Evolutionary conservation across 2,113 vertebrate species (phyloP), one percentile per base, ranked within the genome.

Genomic region (Passer montanus): DNA sequence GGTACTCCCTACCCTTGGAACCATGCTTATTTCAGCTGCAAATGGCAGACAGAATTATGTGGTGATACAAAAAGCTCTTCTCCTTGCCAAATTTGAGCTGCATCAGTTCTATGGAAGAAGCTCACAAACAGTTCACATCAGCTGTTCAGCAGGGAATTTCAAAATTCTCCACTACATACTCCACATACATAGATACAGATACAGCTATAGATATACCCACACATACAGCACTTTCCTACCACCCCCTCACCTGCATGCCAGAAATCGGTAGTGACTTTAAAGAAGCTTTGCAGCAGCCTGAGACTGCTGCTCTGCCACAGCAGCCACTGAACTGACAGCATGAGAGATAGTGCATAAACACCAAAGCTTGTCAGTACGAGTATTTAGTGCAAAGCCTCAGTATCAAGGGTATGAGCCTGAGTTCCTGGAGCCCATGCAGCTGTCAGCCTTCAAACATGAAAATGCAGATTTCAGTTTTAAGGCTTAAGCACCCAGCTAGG

Each of bases 321-420:
- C 72, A 90, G 79, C 67, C 82, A 11, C 52, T 41, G 83, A 84
- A 35, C 39, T 87, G 94, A 82, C 88, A 87, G 88, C 73, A 39
- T 49, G 55, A 86, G 4, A 88, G 88, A 72, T 15, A 69, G 68
- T 22, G 41, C 4, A 1, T 47, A 93, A 89, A 60, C 76, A 89
- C 2, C 6, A 90, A 49, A 79, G 85, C 95, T 72, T 79, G 80
- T 96, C 95, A 79, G 83, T 20, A 76, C 37, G 6, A 43, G 76
- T 53, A 87, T 72, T 96, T 96, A 96, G 60, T 46, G 49, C 84
- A 96, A 94, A 96, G 95, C 76, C 69, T 93, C 86, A 13, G 53
- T 17, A 81, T 68, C 83, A 50, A 78, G 91, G 73, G 27, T 84
- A 35, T 50, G 73, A 90, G 76, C 37, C 37, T 77, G 74, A 87